Conservation (phyloP, 1,140 invertebrate species). For the Neotoxoptera formosana region DNA sequence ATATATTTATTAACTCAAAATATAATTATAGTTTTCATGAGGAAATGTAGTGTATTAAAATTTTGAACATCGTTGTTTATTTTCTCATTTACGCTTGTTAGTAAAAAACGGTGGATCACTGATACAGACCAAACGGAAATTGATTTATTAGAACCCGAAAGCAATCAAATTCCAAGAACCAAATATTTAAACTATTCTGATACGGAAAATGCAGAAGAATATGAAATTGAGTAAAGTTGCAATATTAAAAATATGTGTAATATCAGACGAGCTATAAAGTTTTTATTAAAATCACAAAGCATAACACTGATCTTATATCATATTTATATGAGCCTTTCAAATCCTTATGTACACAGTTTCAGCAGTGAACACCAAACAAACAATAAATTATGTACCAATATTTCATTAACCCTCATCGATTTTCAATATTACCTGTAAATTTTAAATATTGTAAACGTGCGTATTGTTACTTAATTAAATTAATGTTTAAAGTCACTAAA, state of each 20-base stretch:
- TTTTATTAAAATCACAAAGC: not conserved
- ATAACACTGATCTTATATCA: not conserved
- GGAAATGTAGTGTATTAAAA: not conserved
- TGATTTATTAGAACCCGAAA: not conserved
- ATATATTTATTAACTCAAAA: not conserved
- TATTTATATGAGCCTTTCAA: not conserved
- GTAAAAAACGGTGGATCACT: not conserved
- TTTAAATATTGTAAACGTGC: not conserved
- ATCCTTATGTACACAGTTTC: not conserved
- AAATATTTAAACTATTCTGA: not conserved
- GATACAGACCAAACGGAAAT: not conserved
- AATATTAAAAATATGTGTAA: no score
- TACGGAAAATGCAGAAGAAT: not conserved
- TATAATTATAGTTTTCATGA: not conserved
- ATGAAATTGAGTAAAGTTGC: not conserved
- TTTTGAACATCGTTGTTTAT: not conserved
- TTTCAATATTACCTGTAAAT: not conserved
- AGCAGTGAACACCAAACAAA: not conserved
- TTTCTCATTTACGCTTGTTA: not conserved
- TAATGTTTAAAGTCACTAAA: not conserved
- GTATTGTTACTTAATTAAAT: not conserved
- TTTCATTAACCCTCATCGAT: not conserved
- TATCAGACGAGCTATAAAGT: not conserved
- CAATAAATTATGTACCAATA: not conserved
- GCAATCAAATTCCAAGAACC: not conserved